These are phyloP conservation scores for Aphodius granarius DNA, from an alignment of 2,888 invertebrate genomes.

Conservation along the genomic window DNA sequence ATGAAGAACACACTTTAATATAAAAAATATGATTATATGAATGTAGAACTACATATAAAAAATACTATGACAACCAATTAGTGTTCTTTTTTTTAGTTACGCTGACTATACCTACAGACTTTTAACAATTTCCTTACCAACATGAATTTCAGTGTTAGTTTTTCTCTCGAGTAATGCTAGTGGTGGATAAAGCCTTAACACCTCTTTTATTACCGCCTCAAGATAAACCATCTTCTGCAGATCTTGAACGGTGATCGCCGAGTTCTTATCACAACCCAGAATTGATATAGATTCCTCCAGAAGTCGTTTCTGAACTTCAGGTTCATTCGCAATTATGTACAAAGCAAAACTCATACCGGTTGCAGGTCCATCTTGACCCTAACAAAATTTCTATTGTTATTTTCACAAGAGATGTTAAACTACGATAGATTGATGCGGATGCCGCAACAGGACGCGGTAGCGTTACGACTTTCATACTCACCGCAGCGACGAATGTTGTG, in stretches of 20 bases:
- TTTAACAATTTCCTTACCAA: no score
- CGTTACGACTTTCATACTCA: conserved; percentile 12
- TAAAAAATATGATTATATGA: no score
- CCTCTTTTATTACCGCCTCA: conserved; percentile 32
- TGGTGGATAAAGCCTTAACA: conserved; percentile 27
- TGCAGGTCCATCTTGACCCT: conserved; percentile 23
- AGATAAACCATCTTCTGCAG: conserved; percentile 30
- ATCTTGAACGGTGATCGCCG: conserved; percentile 10
- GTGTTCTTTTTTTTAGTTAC: no score
- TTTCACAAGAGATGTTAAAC: background rate
- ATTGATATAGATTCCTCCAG: conserved; percentile 29
- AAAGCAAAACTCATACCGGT: conserved; percentile 15
- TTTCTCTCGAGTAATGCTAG: conserved; percentile 28
- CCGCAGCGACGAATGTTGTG: conserved; percentile 23
- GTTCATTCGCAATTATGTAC: conserved; percentile 18
- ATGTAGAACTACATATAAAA: no score
- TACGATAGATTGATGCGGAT: no score
- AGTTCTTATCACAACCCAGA: conserved; percentile 16
- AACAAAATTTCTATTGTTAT: background rate
- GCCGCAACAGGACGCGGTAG: no score
- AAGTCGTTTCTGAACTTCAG: conserved; percentile 14
- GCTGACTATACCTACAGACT: no score
- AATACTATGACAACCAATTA: no score
- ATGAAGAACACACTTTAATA: no score
- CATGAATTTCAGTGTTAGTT: conserved; percentile 18